These are phyloP conservation scores for Mastomys natalensis DNA, from an alignment of 2,113 vertebrate species.

Conservation along the genomic window DNA sequence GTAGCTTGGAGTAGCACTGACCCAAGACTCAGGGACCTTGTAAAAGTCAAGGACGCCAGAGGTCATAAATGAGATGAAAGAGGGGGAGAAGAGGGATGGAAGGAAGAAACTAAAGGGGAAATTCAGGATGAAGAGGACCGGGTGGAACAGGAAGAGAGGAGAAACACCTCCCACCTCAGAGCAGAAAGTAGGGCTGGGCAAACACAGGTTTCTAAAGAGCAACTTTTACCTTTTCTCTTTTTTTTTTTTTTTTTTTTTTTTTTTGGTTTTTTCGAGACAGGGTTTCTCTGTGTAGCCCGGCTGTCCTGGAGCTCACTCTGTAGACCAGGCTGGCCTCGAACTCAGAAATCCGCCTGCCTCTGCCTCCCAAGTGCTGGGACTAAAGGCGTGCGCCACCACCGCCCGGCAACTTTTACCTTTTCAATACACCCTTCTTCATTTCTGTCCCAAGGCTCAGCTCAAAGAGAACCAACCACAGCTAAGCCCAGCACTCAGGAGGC, in stretches of 20 bases:
- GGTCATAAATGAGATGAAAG: background rate
- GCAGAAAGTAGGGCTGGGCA: background rate
- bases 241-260: too few relatives aligned
- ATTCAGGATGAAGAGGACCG: background rate
- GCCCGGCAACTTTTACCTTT: background rate
- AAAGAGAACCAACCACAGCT: background rate
- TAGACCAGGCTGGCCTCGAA: too few relatives aligned
- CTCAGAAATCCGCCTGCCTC: too few relatives aligned
- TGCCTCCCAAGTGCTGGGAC: too few relatives aligned
- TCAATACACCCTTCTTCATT: background rate
- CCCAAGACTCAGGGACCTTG: background rate
- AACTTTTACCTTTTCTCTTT: background rate
- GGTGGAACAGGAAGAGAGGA: background rate
- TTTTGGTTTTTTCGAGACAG: too few relatives aligned
- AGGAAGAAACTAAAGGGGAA: background rate
- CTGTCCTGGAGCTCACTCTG: too few relatives aligned
- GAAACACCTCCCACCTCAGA: background rate
- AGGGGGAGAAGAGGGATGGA: background rate
- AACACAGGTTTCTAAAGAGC: background rate
- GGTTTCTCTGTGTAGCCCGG: too few relatives aligned
- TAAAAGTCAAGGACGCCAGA: background rate
- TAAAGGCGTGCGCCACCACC: too few relatives aligned
- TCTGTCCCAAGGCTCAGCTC: background rate
- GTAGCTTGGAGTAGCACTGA: background rate
- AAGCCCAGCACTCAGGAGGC: background rate